Evolutionary conservation across 1,140 invertebrate genomes (phyloP), one percentile per base, ranked within the genome.

Genomic region (Drosophila insularis): DNA sequence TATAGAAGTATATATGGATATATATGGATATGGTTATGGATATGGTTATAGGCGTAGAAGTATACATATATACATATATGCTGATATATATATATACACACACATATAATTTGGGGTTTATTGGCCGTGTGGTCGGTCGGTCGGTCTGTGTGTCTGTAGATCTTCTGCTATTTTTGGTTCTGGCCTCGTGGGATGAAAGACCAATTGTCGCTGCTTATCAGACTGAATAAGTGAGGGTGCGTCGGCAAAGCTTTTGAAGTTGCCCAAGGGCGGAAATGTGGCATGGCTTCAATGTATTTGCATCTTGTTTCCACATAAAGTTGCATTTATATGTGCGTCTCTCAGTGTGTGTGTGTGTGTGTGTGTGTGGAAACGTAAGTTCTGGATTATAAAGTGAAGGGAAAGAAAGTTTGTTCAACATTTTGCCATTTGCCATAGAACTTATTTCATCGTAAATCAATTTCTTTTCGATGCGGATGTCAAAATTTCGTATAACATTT

Each of bases 51-150:
- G 43, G 14, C 14, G 14, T 46, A 46, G 14, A 46, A 46, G 43
- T 46, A 6, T 6, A 46, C 21, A 50, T 21, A 11, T 21, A 17
- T 46, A 6, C 6, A 46, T 50, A 50, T 21, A 11, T 21, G 10
- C n/a, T n/a, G n/a, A n/a, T n/a, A n/a, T 50, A 11, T 19, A 11
- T 46, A 11, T 46, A 19, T 37, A 11, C 13, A 37, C 4, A 13
- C 35, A 37, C 71, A 78, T 78, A 78, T 87, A 60, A 87, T 78
- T 63, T 81, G 82, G 87, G 74, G 74, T 86, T 86, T 86, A 86
- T 87, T 86, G 71, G 74, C 59, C 70, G 67, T 70, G 53, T 55
- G 43, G 60, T 60, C 27, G 4, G 23, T n/a, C 2, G 35, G 56
- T 35, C 19, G 43, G 32, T 10, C 58, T 64, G 10, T 68, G 14